Evolutionary conservation across 2,888 invertebrate species (phyloP).

Genomic region (Phlogophora meticulosa): DNA sequence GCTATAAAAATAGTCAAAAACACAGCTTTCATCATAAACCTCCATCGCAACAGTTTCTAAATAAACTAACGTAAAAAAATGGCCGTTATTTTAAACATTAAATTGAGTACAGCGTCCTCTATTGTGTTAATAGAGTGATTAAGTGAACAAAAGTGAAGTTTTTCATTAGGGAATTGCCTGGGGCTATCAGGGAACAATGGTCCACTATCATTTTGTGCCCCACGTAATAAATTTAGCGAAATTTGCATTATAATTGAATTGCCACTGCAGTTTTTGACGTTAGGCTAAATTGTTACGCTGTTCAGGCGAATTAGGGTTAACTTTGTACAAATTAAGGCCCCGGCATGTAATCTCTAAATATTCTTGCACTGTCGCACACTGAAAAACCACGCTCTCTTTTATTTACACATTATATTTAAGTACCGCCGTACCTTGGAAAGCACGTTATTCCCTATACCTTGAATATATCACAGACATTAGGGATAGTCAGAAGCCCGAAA

Average conservation of each 20-base stretch:
- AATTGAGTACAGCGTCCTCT: constrained; percentile 60
- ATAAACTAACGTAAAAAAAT: constrained; percentile 42
- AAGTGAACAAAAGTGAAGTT: constrained; percentile 65
- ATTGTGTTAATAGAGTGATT: constrained; percentile 67
- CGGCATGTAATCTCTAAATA: too few relatives aligned
- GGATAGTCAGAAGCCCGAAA: too few relatives aligned
- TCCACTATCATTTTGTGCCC: constrained; percentile 42
- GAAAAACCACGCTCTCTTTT: too few relatives aligned
- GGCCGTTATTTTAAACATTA: constrained; percentile 55
- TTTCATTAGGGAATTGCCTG: constrained; percentile 62
- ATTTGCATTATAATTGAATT: constrained; percentile 60
- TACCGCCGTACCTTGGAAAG: too few relatives aligned
- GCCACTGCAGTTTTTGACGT: constrained; percentile 45
- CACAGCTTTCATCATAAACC: not conserved
- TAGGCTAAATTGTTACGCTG: constrained; percentile 21
- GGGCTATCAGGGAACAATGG: constrained; percentile 58
- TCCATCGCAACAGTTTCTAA: constrained; percentile 8
- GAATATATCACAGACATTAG: too few relatives aligned
- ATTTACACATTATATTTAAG: too few relatives aligned
- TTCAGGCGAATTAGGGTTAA: constrained; percentile 18
- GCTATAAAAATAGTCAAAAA: not conserved
- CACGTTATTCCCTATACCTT: too few relatives aligned
- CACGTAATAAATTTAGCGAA: constrained; percentile 39
- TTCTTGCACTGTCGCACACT: too few relatives aligned
- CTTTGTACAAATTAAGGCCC: not conserved